Conservation (phyloP, 37 sponge, comb jelly and placozoan species). For the Trichoplax adhaerens region DNA sequence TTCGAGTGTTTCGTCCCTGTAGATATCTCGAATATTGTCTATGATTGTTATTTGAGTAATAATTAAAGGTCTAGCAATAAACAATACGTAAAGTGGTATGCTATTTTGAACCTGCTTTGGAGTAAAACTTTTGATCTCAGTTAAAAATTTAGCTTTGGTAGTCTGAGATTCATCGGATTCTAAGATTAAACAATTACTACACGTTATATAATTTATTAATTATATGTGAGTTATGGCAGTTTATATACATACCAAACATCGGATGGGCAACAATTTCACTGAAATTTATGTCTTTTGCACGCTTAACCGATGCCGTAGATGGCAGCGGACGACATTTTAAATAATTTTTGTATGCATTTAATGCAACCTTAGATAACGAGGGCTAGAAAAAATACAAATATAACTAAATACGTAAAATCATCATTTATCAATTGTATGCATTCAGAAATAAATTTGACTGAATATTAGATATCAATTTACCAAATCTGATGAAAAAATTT, state of each 20-base stretch:
- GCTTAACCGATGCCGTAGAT: conserved; percentile 39
- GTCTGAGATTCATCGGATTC: conserved; percentile 1
- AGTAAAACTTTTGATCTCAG: conserved; percentile 10
- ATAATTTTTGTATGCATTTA: conserved; percentile 74
- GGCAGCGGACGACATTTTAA: conserved; percentile 38
- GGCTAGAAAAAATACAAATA: conserved; percentile 10
- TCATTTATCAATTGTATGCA: background rate
- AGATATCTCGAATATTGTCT: background rate
- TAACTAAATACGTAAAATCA: conserved; percentile 1
- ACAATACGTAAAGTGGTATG: background rate
- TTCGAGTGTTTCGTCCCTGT: background rate
- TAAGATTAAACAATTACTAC: background rate
- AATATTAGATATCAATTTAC: background rate
- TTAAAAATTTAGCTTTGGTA: no score
- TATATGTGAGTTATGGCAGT: no score
- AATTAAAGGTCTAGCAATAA: background rate
- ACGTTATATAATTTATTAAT: no score
- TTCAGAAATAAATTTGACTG: background rate
- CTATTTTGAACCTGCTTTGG: conserved; percentile 8
- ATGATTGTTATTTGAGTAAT: background rate
- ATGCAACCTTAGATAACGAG: conserved; percentile 21
- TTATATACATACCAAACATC: conserved; percentile 1
- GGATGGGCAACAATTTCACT: conserved; percentile 30
- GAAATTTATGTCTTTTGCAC: conserved; percentile 46
- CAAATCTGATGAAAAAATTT: conserved; percentile 22